phyloP scores from a whole-genome alignment of 2,113 vertebrate species.

The Sapajus apella region DNA sequence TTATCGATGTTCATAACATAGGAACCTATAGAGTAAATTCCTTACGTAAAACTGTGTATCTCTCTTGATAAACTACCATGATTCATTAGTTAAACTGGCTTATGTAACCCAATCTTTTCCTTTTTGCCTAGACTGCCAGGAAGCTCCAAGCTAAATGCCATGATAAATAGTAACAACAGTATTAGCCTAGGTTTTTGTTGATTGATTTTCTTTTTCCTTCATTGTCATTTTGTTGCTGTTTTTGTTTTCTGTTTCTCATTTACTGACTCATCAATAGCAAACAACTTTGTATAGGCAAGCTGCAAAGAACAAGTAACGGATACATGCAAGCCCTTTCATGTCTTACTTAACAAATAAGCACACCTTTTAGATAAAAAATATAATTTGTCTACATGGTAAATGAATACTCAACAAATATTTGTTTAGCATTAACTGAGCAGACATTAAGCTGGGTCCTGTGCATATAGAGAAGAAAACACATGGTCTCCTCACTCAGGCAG shows the following conservation, averaged over 20 bases:
- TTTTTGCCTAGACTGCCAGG: not conserved
- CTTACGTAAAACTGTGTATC: not conserved
- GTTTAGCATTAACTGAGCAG: not conserved
- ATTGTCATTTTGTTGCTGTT: not conserved
- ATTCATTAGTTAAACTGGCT: not conserved
- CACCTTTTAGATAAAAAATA: not conserved
- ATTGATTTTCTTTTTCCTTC: not conserved
- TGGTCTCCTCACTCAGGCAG: accelerated
- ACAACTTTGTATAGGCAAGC: not conserved
- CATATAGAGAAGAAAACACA: not conserved
- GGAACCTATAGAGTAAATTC: not conserved
- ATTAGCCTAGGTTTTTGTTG: not conserved
- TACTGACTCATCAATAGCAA: not conserved
- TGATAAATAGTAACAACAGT: not conserved
- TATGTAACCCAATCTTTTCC: not conserved
- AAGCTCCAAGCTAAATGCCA: not conserved
- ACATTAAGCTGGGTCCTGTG: not conserved
- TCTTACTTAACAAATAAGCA: not conserved
- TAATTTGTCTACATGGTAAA: not conserved
- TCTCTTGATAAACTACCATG: not conserved
- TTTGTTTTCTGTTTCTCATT: not conserved
- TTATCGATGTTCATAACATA: not conserved
- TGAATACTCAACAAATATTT: not conserved
- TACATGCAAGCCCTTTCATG: too few species aligned
- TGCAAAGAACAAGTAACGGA: not conserved